Conservation (phyloP, 2,797 vertebrate genomes). For the Remorina albescens region DNA sequence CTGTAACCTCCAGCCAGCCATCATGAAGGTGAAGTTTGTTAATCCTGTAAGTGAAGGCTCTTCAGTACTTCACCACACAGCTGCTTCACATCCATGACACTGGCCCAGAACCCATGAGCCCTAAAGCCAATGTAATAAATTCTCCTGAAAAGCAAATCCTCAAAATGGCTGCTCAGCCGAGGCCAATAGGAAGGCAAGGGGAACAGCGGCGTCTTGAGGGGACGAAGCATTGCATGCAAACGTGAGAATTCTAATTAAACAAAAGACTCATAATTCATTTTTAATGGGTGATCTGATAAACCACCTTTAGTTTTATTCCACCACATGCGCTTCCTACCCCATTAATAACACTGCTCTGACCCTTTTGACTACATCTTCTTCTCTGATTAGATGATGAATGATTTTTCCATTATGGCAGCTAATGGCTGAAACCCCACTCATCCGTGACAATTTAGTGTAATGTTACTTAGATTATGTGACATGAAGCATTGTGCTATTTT, state of each 20-base stretch:
- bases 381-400: constrained; percentile 59
- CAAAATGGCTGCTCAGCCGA: constrained; percentile 64
- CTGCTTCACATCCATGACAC: constrained; percentile 56
- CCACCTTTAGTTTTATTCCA: constrained; percentile 46
- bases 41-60: constrained; percentile 56
- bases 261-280: constrained; percentile 42
- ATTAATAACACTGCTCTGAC: constrained; percentile 61
- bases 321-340: constrained; percentile 23
- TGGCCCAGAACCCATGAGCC: constrained; percentile 46
- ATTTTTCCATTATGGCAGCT: constrained; percentile 55
- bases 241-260: constrained; percentile 82
- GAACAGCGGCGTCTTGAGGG: constrained; percentile 82
- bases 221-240: constrained; percentile 81
- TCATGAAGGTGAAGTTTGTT: constrained; percentile 48
- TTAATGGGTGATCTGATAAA: constrained; percentile 54
- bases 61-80: constrained; percentile 47
- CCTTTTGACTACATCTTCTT: constrained; percentile 54
- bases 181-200: constrained; percentile 69
- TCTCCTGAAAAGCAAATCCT: constrained; percentile 44
- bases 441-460: constrained; percentile 48
- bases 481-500: constrained; percentile 45
- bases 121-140: constrained; percentile 47
- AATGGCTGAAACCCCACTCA: constrained; percentile 50
- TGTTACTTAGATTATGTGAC: constrained; percentile 37
- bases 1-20: constrained; percentile 22